Percentiles rank a stretch among this genome's conserved stretches.
Evolutionary conservation across 2,797 vertebrate species (phyloP).

Genomic region (Margarornis squamiger): DNA sequence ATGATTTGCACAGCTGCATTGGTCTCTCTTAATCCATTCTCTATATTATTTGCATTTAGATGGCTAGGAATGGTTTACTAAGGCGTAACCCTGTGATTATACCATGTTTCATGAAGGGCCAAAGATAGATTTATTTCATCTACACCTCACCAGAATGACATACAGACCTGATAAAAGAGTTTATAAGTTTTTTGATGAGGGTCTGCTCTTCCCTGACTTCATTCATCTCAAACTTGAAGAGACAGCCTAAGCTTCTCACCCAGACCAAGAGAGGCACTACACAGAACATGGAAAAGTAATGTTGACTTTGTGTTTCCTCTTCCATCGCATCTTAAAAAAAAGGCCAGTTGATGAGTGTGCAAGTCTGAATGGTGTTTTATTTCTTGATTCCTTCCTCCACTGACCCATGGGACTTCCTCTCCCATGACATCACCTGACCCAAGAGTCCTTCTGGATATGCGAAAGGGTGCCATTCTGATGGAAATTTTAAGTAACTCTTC

Average conservation of each 20-base stretch:
- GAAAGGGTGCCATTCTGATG: background rate
- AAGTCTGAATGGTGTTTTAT: background rate
- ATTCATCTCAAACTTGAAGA: background rate
- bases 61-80: background rate
- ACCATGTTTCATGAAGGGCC: background rate
- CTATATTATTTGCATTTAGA: background rate
- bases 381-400: background rate
- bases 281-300: background rate
- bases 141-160: background rate
- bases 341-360: background rate
- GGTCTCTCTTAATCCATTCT: background rate
- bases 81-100: background rate
- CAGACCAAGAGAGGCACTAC: background rate
- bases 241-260: background rate
- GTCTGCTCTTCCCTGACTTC: background rate
- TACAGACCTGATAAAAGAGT: background rate
- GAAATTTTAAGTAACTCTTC: background rate
- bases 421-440: background rate
- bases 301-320: background rate
- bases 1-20: background rate
- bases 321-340: background rate
- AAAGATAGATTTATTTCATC: background rate
- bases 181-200: background rate
- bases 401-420: background rate
- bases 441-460: background rate